Percentiles rank a stretch among this genome's conserved stretches.
Conservation (phyloP, 2,113 vertebrate species). For the Tenebrosternarchus preto region DNA sequence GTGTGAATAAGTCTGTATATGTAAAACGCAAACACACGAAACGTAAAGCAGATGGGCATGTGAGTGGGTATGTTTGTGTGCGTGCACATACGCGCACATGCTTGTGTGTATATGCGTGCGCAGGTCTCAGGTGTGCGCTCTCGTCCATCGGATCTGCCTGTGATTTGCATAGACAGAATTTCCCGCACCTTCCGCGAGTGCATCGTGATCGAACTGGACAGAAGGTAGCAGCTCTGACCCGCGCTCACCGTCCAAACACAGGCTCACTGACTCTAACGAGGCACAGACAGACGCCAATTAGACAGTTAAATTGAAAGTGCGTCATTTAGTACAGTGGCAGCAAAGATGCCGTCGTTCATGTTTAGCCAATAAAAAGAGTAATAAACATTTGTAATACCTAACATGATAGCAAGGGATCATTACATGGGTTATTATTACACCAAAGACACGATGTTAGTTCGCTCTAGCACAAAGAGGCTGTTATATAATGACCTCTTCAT, state of each 20-base stretch:
- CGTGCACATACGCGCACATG: not conserved
- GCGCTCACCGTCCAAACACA: too few relatives aligned
- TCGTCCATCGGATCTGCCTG: too few relatives aligned
- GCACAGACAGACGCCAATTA: not conserved
- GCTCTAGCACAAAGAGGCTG: slow-evolving; percentile 24
- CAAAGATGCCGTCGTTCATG: too few relatives aligned
- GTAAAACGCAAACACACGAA: not conserved
- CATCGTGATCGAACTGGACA: too few relatives aligned
- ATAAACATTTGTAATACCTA: too few relatives aligned
- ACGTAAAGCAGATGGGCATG: not conserved
- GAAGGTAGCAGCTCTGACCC: too few relatives aligned
- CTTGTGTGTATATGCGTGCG: not conserved
- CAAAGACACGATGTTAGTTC: slow-evolving; percentile 37
- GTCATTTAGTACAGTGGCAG: too few relatives aligned
- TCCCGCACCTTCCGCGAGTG: too few relatives aligned
- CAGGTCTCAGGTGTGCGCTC: not conserved
- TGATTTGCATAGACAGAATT: too few relatives aligned
- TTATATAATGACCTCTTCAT: slow-evolving; percentile 33
- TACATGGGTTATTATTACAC: slow-evolving; percentile 41
- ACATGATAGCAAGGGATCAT: slow-evolving; percentile 2
- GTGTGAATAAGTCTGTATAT: not conserved
- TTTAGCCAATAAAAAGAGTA: too few relatives aligned
- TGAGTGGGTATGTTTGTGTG: not conserved
- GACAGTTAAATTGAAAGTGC: too few relatives aligned
- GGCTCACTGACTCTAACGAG: not conserved